Base-by-base conservation (phyloP, 2,113 vertebrate genomes). In the Oxygymnocypris stewartii region DNA sequence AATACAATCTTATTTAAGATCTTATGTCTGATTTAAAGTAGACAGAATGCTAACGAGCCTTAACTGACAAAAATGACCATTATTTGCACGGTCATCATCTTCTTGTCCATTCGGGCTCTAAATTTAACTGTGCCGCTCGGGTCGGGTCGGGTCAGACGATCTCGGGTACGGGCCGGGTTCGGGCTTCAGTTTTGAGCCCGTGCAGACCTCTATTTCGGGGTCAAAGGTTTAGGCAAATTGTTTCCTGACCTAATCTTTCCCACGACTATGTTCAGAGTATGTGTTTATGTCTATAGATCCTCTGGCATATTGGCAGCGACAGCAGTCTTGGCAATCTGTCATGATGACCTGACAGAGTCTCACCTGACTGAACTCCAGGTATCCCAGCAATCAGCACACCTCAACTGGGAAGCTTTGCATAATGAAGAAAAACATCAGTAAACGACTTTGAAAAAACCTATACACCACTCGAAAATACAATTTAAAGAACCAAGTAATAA, bases 241-340 rank as follows among this genome's bases (percentile, higher is more conserved):
- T 61, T 87, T 85, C 77, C 88, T 78, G 82, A 78, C 69, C 49
- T 31, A 69, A 54, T 75, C 78, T 78, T 82, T 79, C 71, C 74
- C 61, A 71, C 51, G 80, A 84, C 63, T 79, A n/a, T 42, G 49
- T 65, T 84, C 28, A 1, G 4, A 59, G 57, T 28, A 10, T 44
- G 35, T 54, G 65, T 79, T 42, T 57, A 44, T 35, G 49, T 59
- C 28, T 84, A 77, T 73, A 20, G 63, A 49, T 69, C 63, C 4
- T 37, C 37, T 81, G 51, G 35, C 23, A 79, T 40, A 75, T 82
- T 73, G 59, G 77, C 78, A 82, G 69, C 40, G 69, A 83, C 51
- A 16, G 71, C 71, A 85, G 77, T 71, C 77, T 44, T 89, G 86
- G 88, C 82, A 83, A 40, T 18, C 40, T 54, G 25, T 69, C 42